These are phyloP conservation scores for Python bivittatus DNA, from an alignment of 2,113 vertebrate species.

Conservation along the genomic window DNA sequence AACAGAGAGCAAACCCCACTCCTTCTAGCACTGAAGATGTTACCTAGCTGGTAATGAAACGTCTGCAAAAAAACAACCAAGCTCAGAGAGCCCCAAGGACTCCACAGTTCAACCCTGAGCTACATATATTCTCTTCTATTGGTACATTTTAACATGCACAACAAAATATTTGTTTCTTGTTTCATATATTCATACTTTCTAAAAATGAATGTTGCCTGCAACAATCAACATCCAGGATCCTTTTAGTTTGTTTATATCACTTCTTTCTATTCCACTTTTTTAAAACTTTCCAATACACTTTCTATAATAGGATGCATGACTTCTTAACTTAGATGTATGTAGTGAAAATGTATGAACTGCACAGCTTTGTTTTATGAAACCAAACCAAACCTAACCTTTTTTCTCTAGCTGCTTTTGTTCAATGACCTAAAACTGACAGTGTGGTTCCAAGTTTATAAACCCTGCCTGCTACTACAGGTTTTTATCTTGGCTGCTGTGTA, in stretches of 20 bases:
- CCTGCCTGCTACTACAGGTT: fast-evolving
- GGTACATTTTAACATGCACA: neutral
- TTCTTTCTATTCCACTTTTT: neutral
- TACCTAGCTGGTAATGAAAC: too few species aligned
- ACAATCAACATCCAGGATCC: neutral
- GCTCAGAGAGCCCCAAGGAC: too few species aligned
- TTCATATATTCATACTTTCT: neutral
- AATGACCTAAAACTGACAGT: neutral
- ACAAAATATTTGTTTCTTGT: neutral
- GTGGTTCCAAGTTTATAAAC: neutral
- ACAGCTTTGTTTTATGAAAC: neutral
- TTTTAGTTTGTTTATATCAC: neutral
- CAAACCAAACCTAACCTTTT: neutral
- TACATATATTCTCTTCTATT: too few species aligned
- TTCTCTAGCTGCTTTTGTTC: neutral
- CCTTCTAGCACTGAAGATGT: too few species aligned
- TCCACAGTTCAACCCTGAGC: too few species aligned
- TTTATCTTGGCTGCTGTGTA: neutral
- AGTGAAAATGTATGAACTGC: neutral
- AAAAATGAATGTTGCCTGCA: neutral
- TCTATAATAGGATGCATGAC: neutral
- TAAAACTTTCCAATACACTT: neutral
- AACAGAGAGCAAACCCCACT: too few species aligned
- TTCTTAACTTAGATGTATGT: neutral
- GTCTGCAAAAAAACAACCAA: too few species aligned